A percentile compares a stretch with the other conserved stretches of the same genome.
These are phyloP conservation scores for Tipula lateralis DNA, from an alignment of 2,888 invertebrate species.

Conservation along the genomic window DNA sequence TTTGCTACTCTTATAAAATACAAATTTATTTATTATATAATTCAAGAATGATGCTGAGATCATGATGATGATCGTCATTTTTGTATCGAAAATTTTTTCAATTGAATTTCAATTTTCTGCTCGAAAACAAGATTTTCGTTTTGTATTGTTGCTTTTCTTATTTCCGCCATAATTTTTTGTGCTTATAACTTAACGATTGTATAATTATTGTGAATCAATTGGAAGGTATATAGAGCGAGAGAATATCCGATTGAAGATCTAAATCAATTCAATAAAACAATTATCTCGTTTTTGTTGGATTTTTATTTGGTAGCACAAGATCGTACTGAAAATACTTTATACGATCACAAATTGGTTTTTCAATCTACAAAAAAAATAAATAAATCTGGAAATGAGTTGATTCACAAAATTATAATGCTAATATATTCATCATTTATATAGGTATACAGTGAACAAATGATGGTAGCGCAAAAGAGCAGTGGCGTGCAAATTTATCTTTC, in stretches of 20 bases:
- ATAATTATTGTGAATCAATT: conserved; percentile 13
- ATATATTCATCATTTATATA: not conserved
- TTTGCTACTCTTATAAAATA: not conserved
- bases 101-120: not conserved
- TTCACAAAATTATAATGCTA: not conserved
- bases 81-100: not conserved
- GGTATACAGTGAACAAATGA: too few species aligned
- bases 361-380: not conserved
- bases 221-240: not conserved
- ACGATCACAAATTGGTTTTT: not conserved
- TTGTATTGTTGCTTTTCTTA: not conserved
- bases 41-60: not conserved
- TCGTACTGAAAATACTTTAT: not conserved
- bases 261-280: conserved; percentile 24
- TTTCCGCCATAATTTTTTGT: conserved; percentile 2
- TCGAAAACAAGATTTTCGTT: not conserved
- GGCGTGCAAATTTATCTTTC: too few species aligned
- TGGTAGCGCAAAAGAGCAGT: too few species aligned
- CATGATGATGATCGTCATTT: not conserved
- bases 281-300: not conserved
- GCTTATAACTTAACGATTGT: not conserved
- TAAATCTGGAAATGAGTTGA: not conserved
- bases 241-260: not conserved
- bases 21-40: not conserved
- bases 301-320: not conserved